Evolutionary conservation across 23 tunicate species (phyloP), one percentile per base, ranked within the genome.

Genomic region (Pegea sp.): DNA sequence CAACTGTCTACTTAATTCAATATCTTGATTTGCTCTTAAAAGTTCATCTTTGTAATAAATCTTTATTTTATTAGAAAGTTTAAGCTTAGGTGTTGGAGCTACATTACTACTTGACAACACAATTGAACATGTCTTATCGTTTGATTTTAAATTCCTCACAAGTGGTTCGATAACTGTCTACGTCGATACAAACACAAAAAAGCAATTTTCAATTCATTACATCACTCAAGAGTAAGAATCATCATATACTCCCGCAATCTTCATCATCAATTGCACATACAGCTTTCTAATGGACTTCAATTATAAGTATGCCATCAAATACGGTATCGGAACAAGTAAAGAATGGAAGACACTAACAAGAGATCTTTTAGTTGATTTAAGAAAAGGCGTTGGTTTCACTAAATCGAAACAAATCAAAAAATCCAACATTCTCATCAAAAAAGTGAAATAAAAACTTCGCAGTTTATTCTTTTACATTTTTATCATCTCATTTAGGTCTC

Each of bases 171-270:
- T 84, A 21, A 52, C 76, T 0, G 75, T 84, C 21, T 57, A 69
- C 3, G 24, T 84, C 48, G 95, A 84, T 20, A 60, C 76, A 25
- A 42, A 60, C 19, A 74, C 57, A 42, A 29, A 29, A 18, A 73
- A 84, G 34, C 76, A 67, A 42, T 84, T 73, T 61, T 56, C 73
- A 2, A 74, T 84, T 2, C 81, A 73, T 49, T 84, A 84, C 49
- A 43, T 68, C 1, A 73, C 95, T 2, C 68, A 58, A 64, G 66
- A 57, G 95, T 84, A 59, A 44, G 24, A 13, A n/a, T n/a, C 22
- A 19, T 19, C 25, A n/a, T n/a, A n/a, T n/a, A n/a, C n/a, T n/a
- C n/a, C n/a, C n/a, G n/a, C n/a, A n/a, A n/a, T n/a, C n/a, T n/a
- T n/a, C n/a, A n/a, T n/a, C n/a, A n/a, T n/a, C n/a, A 52, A 52